Conservation (phyloP, 2,888 invertebrate species). For the Macrophya alboannulata region DNA sequence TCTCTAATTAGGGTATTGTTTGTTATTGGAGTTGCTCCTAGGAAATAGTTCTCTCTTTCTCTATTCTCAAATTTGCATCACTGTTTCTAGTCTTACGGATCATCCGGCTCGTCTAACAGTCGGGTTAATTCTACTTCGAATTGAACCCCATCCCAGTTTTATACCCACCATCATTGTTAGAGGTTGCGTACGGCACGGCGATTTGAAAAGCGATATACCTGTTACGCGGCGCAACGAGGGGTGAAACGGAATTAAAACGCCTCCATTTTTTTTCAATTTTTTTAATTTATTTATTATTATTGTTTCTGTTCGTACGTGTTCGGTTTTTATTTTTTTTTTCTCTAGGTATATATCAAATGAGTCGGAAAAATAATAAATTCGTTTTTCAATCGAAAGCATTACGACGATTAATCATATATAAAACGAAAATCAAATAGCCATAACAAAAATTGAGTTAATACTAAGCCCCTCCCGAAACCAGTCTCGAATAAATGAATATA, state of each 20-base stretch:
- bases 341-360: neutral
- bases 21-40: neutral
- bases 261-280: neutral
- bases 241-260: conserved; percentile 46
- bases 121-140: conserved; percentile 26
- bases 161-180: conserved; percentile 42
- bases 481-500: neutral
- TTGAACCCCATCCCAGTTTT: conserved; percentile 36
- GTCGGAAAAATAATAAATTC: neutral
- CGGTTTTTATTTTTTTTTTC: neutral
- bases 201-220: conserved; percentile 49
- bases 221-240: conserved; percentile 35
- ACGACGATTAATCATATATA: conserved; percentile 11
- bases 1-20: neutral
- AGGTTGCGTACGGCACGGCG: conserved; percentile 10
- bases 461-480: neutral
- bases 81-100: conserved; percentile 10
- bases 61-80: neutral
- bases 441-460: neutral
- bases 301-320: neutral
- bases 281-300: neutral
- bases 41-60: neutral
- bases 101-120: conserved; percentile 27
- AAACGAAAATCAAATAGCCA: conserved; percentile 2
- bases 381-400: neutral